Evolutionary conservation across 2,888 invertebrate species (phyloP).

Genomic region (Sphaerophoria taeniata): DNA sequence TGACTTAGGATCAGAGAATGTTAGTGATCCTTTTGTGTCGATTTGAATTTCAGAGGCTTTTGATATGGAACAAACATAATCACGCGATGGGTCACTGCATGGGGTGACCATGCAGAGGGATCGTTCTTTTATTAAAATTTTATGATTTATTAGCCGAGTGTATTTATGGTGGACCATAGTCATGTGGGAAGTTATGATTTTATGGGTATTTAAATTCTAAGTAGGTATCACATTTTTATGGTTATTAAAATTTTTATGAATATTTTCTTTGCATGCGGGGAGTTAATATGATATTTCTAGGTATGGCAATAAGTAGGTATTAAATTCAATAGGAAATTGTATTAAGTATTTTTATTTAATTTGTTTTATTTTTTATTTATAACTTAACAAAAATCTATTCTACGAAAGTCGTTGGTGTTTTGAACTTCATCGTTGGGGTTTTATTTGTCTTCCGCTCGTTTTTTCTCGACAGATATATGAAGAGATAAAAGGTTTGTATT

Average conservation of each 20-base stretch:
- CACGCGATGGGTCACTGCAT: slow-evolving; percentile 66
- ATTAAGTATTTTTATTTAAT: too few species aligned
- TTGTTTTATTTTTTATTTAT: too few species aligned
- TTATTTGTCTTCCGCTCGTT: background rate
- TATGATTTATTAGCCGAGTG: slow-evolving; percentile 69
- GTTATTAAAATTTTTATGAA: background rate
- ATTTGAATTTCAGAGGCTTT: slow-evolving; percentile 60
- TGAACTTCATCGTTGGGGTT: slow-evolving; percentile 43
- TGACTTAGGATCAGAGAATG: slow-evolving; percentile 45
- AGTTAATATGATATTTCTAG: too few species aligned
- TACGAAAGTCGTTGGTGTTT: slow-evolving; percentile 33
- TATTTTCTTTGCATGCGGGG: too few species aligned
- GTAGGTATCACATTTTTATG: slow-evolving; percentile 8
- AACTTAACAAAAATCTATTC: slow-evolving; percentile 37
- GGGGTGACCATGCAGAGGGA: slow-evolving; percentile 36
- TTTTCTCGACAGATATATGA: background rate
- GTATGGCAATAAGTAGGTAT: too few species aligned
- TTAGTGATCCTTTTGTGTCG: slow-evolving; percentile 54
- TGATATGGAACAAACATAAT: slow-evolving; percentile 50
- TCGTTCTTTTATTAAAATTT: slow-evolving; percentile 27
- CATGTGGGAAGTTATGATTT: slow-evolving; percentile 40
- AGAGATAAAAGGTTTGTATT: background rate
- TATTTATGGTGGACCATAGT: slow-evolving; percentile 68
- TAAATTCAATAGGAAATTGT: too few species aligned
- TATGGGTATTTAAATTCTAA: slow-evolving; percentile 41